Evolutionary conservation across 1,140 invertebrate genomes (phyloP).

Genomic region (Listronotus oregonensis): DNA sequence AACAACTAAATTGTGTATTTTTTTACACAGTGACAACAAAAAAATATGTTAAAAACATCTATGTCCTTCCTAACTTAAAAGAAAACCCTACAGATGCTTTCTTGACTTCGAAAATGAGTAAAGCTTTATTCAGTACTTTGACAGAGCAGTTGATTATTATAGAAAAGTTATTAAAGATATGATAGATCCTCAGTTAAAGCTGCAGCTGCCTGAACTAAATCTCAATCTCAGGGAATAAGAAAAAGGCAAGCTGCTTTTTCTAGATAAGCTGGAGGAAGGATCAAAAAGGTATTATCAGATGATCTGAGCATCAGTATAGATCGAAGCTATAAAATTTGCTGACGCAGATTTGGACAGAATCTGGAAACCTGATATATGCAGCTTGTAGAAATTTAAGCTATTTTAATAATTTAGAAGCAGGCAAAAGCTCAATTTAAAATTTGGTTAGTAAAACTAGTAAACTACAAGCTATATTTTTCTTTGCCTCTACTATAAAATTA

Average conservation of each 20-base stretch:
- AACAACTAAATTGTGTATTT: no score
- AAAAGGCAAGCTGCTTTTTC: slow-evolving; percentile 80
- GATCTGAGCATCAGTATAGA: slow-evolving; percentile 65
- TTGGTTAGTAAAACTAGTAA: no score
- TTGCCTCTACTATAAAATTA: no score
- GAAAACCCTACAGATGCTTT: slow-evolving; percentile 80
- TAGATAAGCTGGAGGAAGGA: slow-evolving; percentile 57
- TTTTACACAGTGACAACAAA: no score
- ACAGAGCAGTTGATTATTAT: slow-evolving; percentile 91
- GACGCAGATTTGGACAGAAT: slow-evolving; percentile 69
- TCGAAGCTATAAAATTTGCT: slow-evolving; percentile 69
- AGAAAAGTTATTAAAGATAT: slow-evolving; percentile 81
- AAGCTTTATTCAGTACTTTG: slow-evolving; percentile 90
- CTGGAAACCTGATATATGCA: slow-evolving; percentile 66
- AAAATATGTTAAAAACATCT: no score
- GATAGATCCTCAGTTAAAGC: slow-evolving; percentile 71
- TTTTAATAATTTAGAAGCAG: no score
- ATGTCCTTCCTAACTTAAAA: no score
- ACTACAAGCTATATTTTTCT: no score
- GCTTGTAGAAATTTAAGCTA: no score
- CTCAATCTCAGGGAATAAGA: slow-evolving; percentile 87
- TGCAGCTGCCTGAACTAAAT: slow-evolving; percentile 86
- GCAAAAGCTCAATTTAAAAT: no score
- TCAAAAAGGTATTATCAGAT: slow-evolving; percentile 48
- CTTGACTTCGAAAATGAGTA: slow-evolving; percentile 88